Evolutionary conservation across 1,140 invertebrate species (phyloP).

Genomic region (Chrysoperla carnea): DNA sequence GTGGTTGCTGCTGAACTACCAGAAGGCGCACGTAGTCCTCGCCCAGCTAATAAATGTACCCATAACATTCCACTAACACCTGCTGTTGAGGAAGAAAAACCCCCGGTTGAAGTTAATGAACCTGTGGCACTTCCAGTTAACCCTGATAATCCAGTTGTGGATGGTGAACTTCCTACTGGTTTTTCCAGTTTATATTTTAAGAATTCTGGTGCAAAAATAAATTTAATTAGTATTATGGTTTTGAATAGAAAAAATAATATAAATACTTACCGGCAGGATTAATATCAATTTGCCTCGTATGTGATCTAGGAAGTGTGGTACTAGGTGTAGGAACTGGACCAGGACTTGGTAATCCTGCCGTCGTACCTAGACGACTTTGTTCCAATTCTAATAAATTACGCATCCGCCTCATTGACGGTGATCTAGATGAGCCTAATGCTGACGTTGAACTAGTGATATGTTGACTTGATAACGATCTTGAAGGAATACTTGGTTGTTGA

Average conservation of each 20-base stretch:
- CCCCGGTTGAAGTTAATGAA: slow-evolving; percentile 19
- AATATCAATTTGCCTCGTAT: slow-evolving; percentile 58
- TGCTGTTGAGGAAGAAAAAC: slow-evolving; percentile 15
- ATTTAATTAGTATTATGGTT: not conserved
- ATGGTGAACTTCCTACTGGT: slow-evolving; percentile 26
- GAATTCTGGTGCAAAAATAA: slow-evolving; percentile 44
- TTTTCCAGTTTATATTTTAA: slow-evolving; percentile 84
- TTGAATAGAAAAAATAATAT: slow-evolving; percentile 3
- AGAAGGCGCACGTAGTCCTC: slow-evolving; percentile 64
- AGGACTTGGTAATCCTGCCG: slow-evolving; percentile 25
- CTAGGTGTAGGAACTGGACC: slow-evolving; percentile 53
- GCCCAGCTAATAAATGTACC: slow-evolving; percentile 77
- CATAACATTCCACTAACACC: slow-evolving; percentile 78
- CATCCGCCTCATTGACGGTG: slow-evolving; percentile 56
- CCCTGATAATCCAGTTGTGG: slow-evolving; percentile 25
- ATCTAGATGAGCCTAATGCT: slow-evolving; percentile 31
- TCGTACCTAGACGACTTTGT: slow-evolving; percentile 30
- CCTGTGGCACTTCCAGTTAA: slow-evolving; percentile 17
- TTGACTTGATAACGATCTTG: slow-evolving; percentile 45
- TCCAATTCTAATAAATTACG: slow-evolving; percentile 60
- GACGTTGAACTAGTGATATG: slow-evolving; percentile 31
- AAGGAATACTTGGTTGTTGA: slow-evolving; percentile 28
- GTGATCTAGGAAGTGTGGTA: slow-evolving; percentile 49
- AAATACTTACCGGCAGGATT: slow-evolving; percentile 55
- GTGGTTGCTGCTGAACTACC: slow-evolving; percentile 42